Evolutionary conservation across 2,888 invertebrate genomes (phyloP).

Genomic region (Orthosia gothica): DNA sequence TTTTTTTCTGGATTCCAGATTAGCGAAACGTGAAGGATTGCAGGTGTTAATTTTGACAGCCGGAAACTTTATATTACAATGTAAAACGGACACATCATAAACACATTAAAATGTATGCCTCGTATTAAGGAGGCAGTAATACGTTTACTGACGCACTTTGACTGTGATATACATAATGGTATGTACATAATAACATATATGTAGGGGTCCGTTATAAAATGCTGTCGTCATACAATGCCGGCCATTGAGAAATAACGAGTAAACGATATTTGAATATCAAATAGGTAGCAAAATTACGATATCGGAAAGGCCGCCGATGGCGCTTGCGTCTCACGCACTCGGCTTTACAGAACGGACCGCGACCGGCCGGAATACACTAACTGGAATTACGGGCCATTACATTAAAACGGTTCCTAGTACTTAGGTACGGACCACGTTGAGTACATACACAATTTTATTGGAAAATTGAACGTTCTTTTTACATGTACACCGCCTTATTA

Average conservation of each 20-base stretch:
- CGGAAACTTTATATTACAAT: slow-evolving; percentile 68
- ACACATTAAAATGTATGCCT: slow-evolving; percentile 72
- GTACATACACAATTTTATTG: slow-evolving; percentile 71
- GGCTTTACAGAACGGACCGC: slow-evolving; percentile 81
- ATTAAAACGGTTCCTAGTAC: slow-evolving; percentile 86
- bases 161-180: slow-evolving; percentile 75
- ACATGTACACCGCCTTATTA: slow-evolving; percentile 47
- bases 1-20: slow-evolving; percentile 40
- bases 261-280: slow-evolving; percentile 87
- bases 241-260: slow-evolving; percentile 86
- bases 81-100: slow-evolving; percentile 67
- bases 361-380: slow-evolving; percentile 81
- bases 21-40: slow-evolving; percentile 52
- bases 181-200: slow-evolving; percentile 82
- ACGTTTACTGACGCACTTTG: slow-evolving; percentile 77
- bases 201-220: slow-evolving; percentile 83
- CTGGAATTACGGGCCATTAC: slow-evolving; percentile 85
- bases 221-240: slow-evolving; percentile 83
- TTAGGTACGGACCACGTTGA: slow-evolving; percentile 69
- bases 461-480: slow-evolving; percentile 68
- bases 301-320: slow-evolving; percentile 81
- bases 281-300: slow-evolving; percentile 83
- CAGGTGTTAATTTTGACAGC: slow-evolving; percentile 62
- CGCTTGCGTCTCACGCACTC: slow-evolving; percentile 84
- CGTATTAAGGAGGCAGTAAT: slow-evolving; percentile 70